Evolutionary conservation across 2,888 invertebrate genomes (phyloP).

Genomic region (Parochlus steinenii): DNA sequence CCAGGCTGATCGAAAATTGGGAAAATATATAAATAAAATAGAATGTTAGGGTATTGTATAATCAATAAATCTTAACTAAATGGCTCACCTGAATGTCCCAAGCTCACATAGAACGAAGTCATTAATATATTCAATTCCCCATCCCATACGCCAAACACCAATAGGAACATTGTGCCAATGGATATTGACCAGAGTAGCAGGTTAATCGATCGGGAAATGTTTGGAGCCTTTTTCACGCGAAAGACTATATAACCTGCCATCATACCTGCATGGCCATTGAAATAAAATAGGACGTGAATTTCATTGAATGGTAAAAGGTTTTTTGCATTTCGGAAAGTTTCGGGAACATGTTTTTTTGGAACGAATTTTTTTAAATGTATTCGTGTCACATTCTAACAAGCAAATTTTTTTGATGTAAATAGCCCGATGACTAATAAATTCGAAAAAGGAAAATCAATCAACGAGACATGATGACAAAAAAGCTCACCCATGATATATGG

Average conservation of each 20-base stretch:
- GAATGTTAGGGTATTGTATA: no score
- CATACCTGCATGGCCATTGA: conserved; percentile 42
- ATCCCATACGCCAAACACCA: conserved; percentile 53
- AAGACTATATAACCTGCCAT: conserved; percentile 55
- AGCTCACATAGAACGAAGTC: conserved; percentile 58
- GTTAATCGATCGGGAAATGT: conserved; percentile 38
- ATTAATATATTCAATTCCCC: conserved; percentile 45
- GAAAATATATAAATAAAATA: no score
- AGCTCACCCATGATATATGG: conserved; percentile 58
- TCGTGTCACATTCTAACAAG: no score
- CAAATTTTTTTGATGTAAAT: background rate
- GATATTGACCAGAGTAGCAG: conserved; percentile 42
- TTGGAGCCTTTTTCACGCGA: conserved; percentile 46
- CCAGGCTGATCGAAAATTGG: conserved; percentile 38
- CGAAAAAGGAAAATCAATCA: no score
- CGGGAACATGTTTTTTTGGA: no score
- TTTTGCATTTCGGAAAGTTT: no score
- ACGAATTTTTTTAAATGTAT: no score
- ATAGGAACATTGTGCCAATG: conserved; percentile 38
- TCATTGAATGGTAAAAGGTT: no score
- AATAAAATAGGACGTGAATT: no score
- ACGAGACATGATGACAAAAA: no score
- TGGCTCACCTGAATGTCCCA: conserved; percentile 51
- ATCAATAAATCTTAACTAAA: no score
- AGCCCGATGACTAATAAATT: background rate